phyloP scores from a whole-genome alignment of 1,140 invertebrate genomes.

The Marisa cornuarietis region DNA sequence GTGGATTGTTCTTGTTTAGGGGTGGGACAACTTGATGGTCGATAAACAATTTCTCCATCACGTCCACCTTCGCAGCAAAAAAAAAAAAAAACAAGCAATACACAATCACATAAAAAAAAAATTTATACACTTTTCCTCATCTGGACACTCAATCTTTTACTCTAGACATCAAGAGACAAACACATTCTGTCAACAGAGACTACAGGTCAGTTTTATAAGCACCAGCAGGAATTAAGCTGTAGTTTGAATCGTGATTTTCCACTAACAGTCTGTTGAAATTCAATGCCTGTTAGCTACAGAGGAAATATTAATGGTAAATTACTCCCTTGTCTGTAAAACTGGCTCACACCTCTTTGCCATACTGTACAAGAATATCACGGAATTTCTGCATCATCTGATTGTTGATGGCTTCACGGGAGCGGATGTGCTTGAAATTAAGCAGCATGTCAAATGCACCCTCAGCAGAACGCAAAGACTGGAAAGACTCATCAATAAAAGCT shows the following conservation, averaged over 20 bases:
- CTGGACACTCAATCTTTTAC: too few species aligned
- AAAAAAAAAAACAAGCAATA: neutral
- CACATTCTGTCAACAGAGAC: too few species aligned
- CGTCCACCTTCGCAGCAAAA: constrained; percentile 51
- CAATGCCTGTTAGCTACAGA: too few species aligned
- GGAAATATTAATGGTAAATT: too few species aligned
- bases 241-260: too few species aligned
- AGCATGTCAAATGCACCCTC: constrained; percentile 83
- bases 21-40: constrained; percentile 76
- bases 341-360: constrained; percentile 78
- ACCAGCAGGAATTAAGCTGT: too few species aligned
- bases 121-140: neutral
- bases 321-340: neutral
- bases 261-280: too few species aligned
- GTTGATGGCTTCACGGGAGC: constrained; percentile 78
- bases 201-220: too few species aligned
- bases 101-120: constrained; percentile 8
- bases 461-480: constrained; percentile 80
- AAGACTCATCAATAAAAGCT: constrained; percentile 86
- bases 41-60: constrained; percentile 69
- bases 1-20: constrained; percentile 79
- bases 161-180: too few species aligned
- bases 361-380: constrained; percentile 84
- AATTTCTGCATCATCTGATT: constrained; percentile 82
- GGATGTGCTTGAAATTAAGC: constrained; percentile 80